phyloP scores from a whole-genome alignment of 1,140 invertebrate species.

The Aradophagus sp. region DNA sequence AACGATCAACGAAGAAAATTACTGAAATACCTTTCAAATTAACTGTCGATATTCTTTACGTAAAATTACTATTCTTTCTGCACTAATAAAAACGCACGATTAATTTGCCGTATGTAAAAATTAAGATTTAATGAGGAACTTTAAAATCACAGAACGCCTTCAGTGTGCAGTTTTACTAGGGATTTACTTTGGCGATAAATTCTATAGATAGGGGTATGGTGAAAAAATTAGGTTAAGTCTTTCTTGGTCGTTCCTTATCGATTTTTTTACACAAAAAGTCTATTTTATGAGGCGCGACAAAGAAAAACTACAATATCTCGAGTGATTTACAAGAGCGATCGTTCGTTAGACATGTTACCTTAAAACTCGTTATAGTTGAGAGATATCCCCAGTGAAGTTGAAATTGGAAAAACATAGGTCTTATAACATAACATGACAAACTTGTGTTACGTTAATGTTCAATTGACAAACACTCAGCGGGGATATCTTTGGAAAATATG shows the following conservation, averaged over 20 bases:
- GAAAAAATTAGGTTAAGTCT: conserved; percentile 66
- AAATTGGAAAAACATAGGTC: too few species aligned
- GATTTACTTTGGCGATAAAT: conserved; percentile 64
- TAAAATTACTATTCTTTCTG: too few species aligned
- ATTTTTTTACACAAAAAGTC: conserved; percentile 54
- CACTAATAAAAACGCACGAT: not conserved
- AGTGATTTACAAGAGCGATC: conserved; percentile 60
- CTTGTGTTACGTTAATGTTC: too few species aligned
- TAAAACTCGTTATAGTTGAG: conserved; percentile 24
- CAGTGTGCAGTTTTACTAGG: conserved; percentile 39
- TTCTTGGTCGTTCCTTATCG: conserved; percentile 59
- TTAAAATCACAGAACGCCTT: conserved; percentile 39
- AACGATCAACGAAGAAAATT: too few species aligned
- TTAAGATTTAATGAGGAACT: conserved; percentile 36
- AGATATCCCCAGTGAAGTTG: too few species aligned
- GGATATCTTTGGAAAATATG: too few species aligned
- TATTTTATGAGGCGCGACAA: conserved; percentile 56
- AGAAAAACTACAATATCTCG: conserved; percentile 59
- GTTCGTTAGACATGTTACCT: conserved; percentile 37
- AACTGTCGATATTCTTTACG: too few species aligned
- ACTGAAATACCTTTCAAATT: too few species aligned
- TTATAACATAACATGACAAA: too few species aligned
- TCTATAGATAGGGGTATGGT: conserved; percentile 55
- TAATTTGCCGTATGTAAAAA: conserved; percentile 37
- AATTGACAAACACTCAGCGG: too few species aligned